A percentile compares a stretch with the other conserved stretches of the same genome.
phyloP scores from a whole-genome alignment of 2,113 vertebrate species.

The Corvus hawaiiensis region DNA sequence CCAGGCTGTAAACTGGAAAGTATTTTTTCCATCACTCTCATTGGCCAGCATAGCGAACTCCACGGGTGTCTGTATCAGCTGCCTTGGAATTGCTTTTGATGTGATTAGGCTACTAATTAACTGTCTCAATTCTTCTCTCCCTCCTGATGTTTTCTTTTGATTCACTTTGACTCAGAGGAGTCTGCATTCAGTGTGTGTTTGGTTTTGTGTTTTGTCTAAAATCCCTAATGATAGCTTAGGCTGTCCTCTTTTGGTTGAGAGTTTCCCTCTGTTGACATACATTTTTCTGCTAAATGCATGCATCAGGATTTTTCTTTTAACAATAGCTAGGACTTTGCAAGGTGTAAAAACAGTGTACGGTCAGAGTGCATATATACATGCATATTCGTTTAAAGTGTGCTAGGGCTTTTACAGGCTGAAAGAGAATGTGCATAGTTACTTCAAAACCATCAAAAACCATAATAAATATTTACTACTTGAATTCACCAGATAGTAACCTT shows the following conservation, averaged over 20 bases:
- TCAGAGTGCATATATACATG: background rate
- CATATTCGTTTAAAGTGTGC: background rate
- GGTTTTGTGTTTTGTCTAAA: background rate
- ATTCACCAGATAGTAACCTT: background rate
- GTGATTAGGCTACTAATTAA: conserved; percentile 39
- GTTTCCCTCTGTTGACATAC: background rate
- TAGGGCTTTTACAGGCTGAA: background rate
- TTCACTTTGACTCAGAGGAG: background rate
- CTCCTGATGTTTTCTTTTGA: conserved; percentile 17
- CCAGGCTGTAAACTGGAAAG: background rate
- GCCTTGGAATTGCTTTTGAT: conserved; percentile 18
- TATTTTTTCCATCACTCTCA: background rate
- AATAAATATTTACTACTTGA: background rate
- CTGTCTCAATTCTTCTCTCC: background rate
- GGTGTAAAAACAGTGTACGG: background rate
- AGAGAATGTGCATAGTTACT: background rate
- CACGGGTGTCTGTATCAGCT: background rate
- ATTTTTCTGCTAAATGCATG: background rate
- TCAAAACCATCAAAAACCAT: background rate
- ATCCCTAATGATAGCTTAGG: conserved; percentile 13
- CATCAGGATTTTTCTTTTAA: background rate
- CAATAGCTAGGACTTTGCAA: background rate
- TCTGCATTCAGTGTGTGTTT: background rate
- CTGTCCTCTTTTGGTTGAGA: background rate
- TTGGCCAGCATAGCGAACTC: background rate